Conservation (phyloP, 1,140 invertebrate genomes). For the Caenorhabditis tropicalis region DNA sequence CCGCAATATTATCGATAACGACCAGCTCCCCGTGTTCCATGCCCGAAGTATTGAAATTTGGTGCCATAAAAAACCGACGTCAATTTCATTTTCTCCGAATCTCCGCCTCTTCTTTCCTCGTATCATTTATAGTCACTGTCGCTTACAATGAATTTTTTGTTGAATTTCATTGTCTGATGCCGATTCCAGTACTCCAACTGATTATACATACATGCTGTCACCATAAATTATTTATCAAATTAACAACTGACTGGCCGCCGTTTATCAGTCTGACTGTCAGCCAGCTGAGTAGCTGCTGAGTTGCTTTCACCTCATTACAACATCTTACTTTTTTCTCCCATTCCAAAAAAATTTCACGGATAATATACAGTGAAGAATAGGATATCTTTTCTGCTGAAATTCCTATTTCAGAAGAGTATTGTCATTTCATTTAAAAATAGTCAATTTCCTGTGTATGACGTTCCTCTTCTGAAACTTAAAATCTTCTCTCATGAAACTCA, state of each 20-base stretch:
- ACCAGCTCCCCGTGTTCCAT: no score
- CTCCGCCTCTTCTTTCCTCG: background rate
- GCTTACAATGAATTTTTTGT: no score
- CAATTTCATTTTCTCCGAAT: conserved; percentile 28
- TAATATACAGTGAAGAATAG: background rate
- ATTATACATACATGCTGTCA: background rate
- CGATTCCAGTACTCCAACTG: conserved; percentile 15
- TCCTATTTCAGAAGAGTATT: background rate
- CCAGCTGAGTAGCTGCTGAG: conserved; percentile 32
- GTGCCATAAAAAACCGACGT: conserved; percentile 17
- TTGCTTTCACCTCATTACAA: background rate
- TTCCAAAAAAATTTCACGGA: background rate
- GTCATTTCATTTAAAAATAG: no score
- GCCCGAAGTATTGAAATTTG: background rate
- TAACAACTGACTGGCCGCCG: background rate
- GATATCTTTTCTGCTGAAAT: no score
- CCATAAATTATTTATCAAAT: conserved; percentile 38
- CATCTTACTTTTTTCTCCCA: background rate
- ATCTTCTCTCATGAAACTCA: background rate
- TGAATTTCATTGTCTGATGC: background rate
- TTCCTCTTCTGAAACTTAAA: no score
- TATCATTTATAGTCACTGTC: conserved; percentile 16
- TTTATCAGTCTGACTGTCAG: conserved; percentile 22
- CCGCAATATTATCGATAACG: no score
- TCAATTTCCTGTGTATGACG: no score